Percentiles rank a stretch among this genome's conserved stretches.
phyloP scores from a whole-genome alignment of 2,888 invertebrate genomes.

The Adelphocoris suturalis region DNA sequence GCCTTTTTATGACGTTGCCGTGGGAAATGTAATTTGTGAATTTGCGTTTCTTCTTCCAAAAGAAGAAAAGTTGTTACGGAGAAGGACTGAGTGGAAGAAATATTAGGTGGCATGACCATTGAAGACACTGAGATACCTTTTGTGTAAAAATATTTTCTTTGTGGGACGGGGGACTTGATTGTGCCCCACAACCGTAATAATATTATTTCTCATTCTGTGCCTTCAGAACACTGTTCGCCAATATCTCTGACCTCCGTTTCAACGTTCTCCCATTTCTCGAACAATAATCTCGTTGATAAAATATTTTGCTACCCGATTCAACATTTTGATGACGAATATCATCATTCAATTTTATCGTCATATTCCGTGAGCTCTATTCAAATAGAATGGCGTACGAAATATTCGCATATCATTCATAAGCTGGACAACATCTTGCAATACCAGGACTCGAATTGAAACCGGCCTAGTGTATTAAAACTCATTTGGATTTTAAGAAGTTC shows the following conservation, averaged over 20 bases:
- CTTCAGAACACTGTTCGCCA: not conserved
- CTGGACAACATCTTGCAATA: too few relatives aligned
- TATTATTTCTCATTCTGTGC: not conserved
- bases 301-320: too few relatives aligned
- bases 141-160: slow-evolving; percentile 55
- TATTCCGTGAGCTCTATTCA: too few relatives aligned
- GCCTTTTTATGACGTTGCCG: not conserved
- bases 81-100: not conserved
- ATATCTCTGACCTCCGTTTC: not conserved
- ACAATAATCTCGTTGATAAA: too few relatives aligned
- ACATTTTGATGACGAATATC: too few relatives aligned
- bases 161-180: slow-evolving; percentile 46
- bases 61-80: not conserved
- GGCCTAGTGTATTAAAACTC: too few relatives aligned
- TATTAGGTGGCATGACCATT: slow-evolving; percentile 45
- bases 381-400: too few relatives aligned
- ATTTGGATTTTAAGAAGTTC: too few relatives aligned
- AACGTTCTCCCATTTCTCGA: too few relatives aligned
- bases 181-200: not conserved
- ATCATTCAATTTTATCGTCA: too few relatives aligned
- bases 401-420: too few relatives aligned
- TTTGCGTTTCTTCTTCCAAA: not conserved
- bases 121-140: slow-evolving; percentile 22
- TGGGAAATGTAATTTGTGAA: slow-evolving; percentile 35
- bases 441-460: too few relatives aligned